Evolutionary conservation across 1,140 invertebrate genomes (phyloP), one percentile per base, ranked within the genome.

Genomic region (Nasonia longicornis): DNA sequence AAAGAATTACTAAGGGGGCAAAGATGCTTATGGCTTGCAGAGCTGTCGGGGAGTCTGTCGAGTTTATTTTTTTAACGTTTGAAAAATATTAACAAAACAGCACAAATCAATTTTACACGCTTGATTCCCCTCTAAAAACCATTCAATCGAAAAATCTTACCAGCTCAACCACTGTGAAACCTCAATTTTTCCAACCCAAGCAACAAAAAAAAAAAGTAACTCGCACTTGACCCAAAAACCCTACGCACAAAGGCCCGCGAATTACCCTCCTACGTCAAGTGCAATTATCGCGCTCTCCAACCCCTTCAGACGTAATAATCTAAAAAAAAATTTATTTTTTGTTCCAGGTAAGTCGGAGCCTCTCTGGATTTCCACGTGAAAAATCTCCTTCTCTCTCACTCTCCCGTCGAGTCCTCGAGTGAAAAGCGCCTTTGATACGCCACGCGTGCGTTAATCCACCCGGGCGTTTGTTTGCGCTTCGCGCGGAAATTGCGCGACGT

Each of bases 281-380:
- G 67, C 66, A 70, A 67, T 67, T 29, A 48, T 67, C 22, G 12
- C 48, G 7, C 64, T 29, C 4, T 66, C n/a, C 22, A 26, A 29
- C 22, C 16, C 11, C 64, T 26, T 3, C n/a, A 66, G 64, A 14
- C 26, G 64, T 67, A 67, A 72, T 72, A 79, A 79, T 8, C n/a
- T 26, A 31, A 11, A 52, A 64, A 20, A 63, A 70, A 52, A n/a
- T 6, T 78, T 26, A 58, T 77, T n/a, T 22, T 70, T 45, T 78
- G 77, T 78, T 78, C 52, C 64, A 78, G 77, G 77, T 78, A 78
- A 78, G 77, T 71, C 45, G 22, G 35, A 45, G 38, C 6, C 14
- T 6, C 14, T 6, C 6, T 16, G 4, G 6, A 58, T 58, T 58
- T n/a, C 22, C 1, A 63, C 16, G 35, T n/a, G 70, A 64, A 72